Evolutionary conservation across 2,888 invertebrate genomes (phyloP).

Genomic region (Criorhina ranunculi): DNA sequence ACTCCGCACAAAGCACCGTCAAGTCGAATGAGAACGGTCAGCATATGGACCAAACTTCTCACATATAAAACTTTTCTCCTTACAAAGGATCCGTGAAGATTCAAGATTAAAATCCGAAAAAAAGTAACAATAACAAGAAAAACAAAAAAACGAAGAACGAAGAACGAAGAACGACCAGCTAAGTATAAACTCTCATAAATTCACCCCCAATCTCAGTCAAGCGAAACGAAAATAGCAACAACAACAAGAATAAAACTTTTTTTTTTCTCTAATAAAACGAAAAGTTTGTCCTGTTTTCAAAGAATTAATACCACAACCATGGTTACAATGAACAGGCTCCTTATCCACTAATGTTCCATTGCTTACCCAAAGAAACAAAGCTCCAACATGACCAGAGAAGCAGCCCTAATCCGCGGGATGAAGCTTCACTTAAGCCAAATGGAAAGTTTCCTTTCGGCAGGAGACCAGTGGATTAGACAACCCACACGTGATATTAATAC

Average conservation of each 20-base stretch:
- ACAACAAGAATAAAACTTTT: constrained; percentile 27
- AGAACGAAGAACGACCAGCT: constrained; percentile 39
- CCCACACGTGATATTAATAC: constrained; percentile 63
- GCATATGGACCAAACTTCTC: constrained; percentile 62
- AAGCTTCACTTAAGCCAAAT: constrained; percentile 62
- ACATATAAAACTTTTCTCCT: constrained; percentile 52
- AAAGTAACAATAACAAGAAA: constrained; percentile 49
- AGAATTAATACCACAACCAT: constrained; percentile 64
- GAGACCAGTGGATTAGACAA: constrained; percentile 53
- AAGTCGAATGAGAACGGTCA: constrained; percentile 62
- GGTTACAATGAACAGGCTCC: constrained; percentile 70
- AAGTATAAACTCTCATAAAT: constrained; percentile 71
- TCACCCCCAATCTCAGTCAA: constrained; percentile 49
- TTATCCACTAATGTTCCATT: constrained; percentile 75
- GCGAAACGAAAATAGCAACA: too few species aligned
- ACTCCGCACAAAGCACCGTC: constrained; percentile 20
- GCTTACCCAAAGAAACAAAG: constrained; percentile 66
- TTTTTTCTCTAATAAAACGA: constrained; percentile 60
- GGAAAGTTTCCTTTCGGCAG: constrained; percentile 62
- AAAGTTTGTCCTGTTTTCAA: constrained; percentile 68
- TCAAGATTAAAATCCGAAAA: constrained; percentile 62
- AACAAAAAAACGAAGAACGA: background rate
- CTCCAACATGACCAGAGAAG: constrained; percentile 58
- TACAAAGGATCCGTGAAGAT: constrained; percentile 39
- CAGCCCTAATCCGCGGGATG: constrained; percentile 59